These are phyloP conservation scores for Megalops cyprinoides DNA, from an alignment of 2,797 vertebrate genomes.

Conservation along the genomic window DNA sequence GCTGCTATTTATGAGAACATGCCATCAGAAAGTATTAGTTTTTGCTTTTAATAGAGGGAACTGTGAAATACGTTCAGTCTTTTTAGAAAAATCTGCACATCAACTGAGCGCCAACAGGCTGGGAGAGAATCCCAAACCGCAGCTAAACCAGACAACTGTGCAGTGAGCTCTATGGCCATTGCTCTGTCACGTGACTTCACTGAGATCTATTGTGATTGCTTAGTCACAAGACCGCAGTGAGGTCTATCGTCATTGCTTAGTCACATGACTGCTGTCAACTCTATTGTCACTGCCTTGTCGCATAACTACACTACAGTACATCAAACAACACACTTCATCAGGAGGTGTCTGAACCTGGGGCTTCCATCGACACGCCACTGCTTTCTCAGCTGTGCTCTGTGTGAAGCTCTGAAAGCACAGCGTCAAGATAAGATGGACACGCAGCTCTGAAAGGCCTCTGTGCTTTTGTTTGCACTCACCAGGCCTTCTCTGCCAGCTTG, in stretches of 20 bases:
- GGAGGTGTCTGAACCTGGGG: not conserved
- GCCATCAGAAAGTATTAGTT: not conserved
- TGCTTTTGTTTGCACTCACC: not conserved
- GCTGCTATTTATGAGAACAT: not conserved
- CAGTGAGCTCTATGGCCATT: not conserved
- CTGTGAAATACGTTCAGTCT: not conserved
- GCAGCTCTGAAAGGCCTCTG: constrained; percentile 2
- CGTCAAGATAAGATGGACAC: too few species aligned
- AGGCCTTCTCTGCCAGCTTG: not conserved
- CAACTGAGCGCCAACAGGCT: not conserved
- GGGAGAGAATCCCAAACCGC: not conserved
- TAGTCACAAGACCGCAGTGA: too few species aligned
- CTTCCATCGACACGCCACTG: not conserved
- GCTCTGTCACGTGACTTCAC: not conserved
- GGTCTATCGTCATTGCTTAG: too few species aligned
- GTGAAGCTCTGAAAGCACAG: constrained; percentile 15
- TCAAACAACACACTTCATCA: not conserved
- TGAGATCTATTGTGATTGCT: too few species aligned
- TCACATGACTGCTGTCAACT: too few species aligned
- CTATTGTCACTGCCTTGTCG: not conserved
- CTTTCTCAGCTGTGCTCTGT: constrained; percentile 20
- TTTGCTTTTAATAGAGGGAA: not conserved
- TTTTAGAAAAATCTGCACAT: too few species aligned
- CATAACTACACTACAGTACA: too few species aligned
- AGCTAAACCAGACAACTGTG: not conserved